Base-by-base conservation (phyloP, 2,797 vertebrate genomes). In the Corythornis leucogaster region DNA sequence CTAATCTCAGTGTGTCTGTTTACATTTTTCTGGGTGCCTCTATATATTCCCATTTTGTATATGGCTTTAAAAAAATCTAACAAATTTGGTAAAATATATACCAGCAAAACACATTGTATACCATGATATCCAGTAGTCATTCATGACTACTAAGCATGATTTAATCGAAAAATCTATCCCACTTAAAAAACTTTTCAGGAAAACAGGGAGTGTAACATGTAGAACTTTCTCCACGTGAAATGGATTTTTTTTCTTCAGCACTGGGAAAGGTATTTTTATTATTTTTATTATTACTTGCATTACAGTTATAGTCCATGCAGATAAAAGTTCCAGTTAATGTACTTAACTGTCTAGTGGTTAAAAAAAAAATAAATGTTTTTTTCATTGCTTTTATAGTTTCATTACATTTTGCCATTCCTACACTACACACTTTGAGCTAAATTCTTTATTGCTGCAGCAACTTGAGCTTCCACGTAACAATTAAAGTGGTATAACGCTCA, bases 401-500 rank as follows among this genome's bases (percentile, higher is more conserved):
- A 53, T 81, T 64, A 51, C 50, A 12, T 66, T 96, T 91, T 87
- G 26, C 33, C 21, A 25, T 38, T 92, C 68, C 73, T 85, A 38
- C 84, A 63, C 83, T 74, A 43, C 13, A 53, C 8, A 30, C 58
- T 89, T 82, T 6, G 28, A 89, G 85, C 64, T 87, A 87, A 95
- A 93, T 79, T 89, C 62, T 87, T 94, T 92, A 74, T 55, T 85
- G 73, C 84, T 90, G 69, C 73, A 62, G 62, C n/a, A 93, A 63
- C 68, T 93, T 80, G 40, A 78, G 50, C 25, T 87, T 94, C 61
- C 54, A 80, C 18, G 45, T 55, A 85, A 71, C 73, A 82, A 87
- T 92, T 93, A 90, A 90, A 89, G 31, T 80, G 62, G 87, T 85
- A 83, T 66, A 90, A 95, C 93, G 79, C 66, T 94, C 54, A 67